phyloP scores from a whole-genome alignment of 2,888 invertebrate species.

The Halocaridina rubra region DNA sequence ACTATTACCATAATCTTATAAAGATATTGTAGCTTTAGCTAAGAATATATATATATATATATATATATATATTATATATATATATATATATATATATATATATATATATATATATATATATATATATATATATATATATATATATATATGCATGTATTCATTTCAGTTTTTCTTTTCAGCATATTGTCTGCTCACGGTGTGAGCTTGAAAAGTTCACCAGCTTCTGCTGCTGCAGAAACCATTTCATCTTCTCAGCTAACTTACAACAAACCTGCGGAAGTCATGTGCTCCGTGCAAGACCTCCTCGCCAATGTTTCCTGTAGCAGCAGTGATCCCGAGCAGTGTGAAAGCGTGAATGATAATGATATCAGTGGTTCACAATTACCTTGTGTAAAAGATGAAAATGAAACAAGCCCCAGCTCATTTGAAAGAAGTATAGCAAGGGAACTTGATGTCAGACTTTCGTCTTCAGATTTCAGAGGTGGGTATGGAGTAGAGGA shows the following conservation, averaged over 20 bases:
- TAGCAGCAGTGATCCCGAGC: background rate
- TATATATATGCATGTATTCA: no score
- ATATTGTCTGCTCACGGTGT: slow-evolving; percentile 41
- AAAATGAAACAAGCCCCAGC: background rate
- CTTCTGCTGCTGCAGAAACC: background rate
- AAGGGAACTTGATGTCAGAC: slow-evolving; percentile 31
- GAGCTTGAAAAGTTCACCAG: slow-evolving; percentile 39
- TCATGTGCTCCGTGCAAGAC: slow-evolving; percentile 61
- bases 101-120: no score
- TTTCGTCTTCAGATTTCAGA: slow-evolving; percentile 27
- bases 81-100: no score
- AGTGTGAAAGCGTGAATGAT: background rate
- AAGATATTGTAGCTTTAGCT: no score
- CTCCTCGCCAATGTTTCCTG: slow-evolving; percentile 60
- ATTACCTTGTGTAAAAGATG: background rate
- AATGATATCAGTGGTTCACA: background rate
- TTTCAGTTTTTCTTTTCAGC: background rate
- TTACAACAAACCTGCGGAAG: slow-evolving; percentile 25
- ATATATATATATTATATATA: no score
- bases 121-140: no score
- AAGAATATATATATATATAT: no score
- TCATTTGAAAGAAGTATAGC: slow-evolving; percentile 53
- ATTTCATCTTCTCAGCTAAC: background rate
- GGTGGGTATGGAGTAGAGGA: background rate
- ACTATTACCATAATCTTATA: no score